Evolutionary conservation across 1,140 invertebrate species (phyloP), one percentile per base, ranked within the genome.

Genomic region (Bombus huntii): DNA sequence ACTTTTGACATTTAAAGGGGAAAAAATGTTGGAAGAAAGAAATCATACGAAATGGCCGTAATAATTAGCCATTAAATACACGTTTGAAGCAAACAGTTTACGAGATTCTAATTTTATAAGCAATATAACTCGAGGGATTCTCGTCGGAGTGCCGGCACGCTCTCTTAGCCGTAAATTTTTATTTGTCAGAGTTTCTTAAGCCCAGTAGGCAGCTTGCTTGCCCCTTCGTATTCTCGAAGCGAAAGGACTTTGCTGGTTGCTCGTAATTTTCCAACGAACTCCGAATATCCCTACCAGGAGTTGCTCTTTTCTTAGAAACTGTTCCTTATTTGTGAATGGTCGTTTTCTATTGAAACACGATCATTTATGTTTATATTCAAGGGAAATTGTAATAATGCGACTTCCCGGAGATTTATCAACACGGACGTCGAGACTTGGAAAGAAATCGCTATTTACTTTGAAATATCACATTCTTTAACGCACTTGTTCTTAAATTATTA

Each of bases 121-220:
- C 68, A n/a, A 85, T 39, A 53, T 72, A 65, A 85, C 31, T 12
- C 31, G 3, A 22, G 31, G 39, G 10, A 62, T 83, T 31, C 44
- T 79, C 3, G 28, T 12, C 44, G 42, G 0, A 82, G n/a, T 10
- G 10, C 28, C 47, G 80, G 82, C 81, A 82, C 76, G 79, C 83
- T 91, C 90, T 85, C 81, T 15, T 72, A 53, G 59, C 90, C 91
- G 89, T 93, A 93, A 93, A 93, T 93, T 90, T 91, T 90, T 88
- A 93, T 93, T 93, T 93, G 89, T 91, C 91, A 85, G 90, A 83
- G 71, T 90, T 91, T 88, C 90, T 88, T 86, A 81, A 87, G 70
- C 87, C 83, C 87, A 75, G 81, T 78, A 57, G 88, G 85, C 78
- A 81, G 70, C n/a, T 37, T 22, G 31, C 68, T 5, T 15, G 22